Evolutionary conservation across 2,797 vertebrate species (phyloP).

Genomic region (Eulemur coronatus): DNA sequence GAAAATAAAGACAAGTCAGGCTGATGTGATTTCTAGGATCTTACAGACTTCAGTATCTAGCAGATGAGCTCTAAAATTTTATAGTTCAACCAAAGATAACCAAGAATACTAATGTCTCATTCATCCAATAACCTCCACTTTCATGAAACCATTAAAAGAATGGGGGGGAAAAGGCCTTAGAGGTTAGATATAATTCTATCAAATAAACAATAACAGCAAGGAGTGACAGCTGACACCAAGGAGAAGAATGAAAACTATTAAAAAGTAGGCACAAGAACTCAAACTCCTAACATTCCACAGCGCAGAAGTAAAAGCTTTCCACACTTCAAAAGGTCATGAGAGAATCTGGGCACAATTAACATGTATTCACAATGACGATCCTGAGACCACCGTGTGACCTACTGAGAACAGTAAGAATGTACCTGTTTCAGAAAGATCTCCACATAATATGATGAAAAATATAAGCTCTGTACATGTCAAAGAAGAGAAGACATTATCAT

Average conservation of each 20-base stretch:
- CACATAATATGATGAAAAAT: neutral
- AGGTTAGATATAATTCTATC: neutral
- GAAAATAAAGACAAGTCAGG: neutral
- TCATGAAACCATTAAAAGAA: neutral
- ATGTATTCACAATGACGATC: neutral
- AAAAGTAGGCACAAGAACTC: neutral
- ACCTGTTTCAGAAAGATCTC: neutral
- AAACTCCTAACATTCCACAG: neutral
- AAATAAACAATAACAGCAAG: neutral
- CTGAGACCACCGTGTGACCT: neutral
- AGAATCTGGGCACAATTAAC: neutral
- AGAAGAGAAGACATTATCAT: neutral
- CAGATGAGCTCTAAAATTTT: neutral
- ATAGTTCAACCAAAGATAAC: slow-evolving; percentile 1
- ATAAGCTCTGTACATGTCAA: neutral
- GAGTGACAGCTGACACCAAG: neutral
- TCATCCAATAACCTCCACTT: slow-evolving; percentile 15
- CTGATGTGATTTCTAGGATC: neutral
- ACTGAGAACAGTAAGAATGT: neutral
- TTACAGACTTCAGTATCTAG: neutral
- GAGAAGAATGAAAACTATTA: neutral
- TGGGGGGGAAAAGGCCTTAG: neutral
- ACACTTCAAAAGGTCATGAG: neutral
- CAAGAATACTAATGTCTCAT: neutral
- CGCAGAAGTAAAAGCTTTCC: neutral